Base-by-base conservation (phyloP, 2,113 vertebrate genomes). In the Bubo blakistoni region DNA sequence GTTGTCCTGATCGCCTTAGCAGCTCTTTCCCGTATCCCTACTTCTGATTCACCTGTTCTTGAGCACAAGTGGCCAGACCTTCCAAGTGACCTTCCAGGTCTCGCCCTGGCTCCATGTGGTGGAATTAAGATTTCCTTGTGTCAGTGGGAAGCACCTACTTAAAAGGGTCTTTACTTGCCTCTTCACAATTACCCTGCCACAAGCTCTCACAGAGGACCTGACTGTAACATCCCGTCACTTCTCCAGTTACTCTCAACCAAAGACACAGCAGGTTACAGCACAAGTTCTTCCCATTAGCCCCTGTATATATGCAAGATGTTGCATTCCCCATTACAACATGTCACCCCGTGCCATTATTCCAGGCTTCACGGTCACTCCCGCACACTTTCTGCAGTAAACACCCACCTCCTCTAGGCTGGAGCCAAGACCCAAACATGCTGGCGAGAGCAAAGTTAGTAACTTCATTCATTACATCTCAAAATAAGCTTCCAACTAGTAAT, bases 211-310 rank as follows among this genome's bases (percentile, higher is more conserved):
- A 0, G 21, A 3, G 0, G 13, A 7, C 40, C 26, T 1, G 29
- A 16, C 29, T 3, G 10, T 18, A 2, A 29, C 36, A 21, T 0
- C 18, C 14, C 3, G 0, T 1, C 27, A 1, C 9, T 19, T 8
- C 42, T 18, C 13, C 16, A 4, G 20, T 3, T 17, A 20, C 2
- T 54, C 52, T 46, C 74, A 44, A 11, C 18, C 42, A 8, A 47
- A 6, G 42, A 11, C 29, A 22, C 18, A 1, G 65, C 55, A 9
- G 47, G 6, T 7, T 10, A n/a, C 74, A 32, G 70, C 29, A 3
- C 9, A 10, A 2, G 11, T 1, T 18, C 9, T 55, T 40, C 32
- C 47, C 42, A 1, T 4, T 0, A 66, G 20, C 13, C 46, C 57
- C 55, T 16, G 15, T 3, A 1, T 0, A 6, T 22, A 8, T 1